Evolutionary conservation across 2,888 invertebrate species (phyloP).

Genomic region (Polymixis lichenea): DNA sequence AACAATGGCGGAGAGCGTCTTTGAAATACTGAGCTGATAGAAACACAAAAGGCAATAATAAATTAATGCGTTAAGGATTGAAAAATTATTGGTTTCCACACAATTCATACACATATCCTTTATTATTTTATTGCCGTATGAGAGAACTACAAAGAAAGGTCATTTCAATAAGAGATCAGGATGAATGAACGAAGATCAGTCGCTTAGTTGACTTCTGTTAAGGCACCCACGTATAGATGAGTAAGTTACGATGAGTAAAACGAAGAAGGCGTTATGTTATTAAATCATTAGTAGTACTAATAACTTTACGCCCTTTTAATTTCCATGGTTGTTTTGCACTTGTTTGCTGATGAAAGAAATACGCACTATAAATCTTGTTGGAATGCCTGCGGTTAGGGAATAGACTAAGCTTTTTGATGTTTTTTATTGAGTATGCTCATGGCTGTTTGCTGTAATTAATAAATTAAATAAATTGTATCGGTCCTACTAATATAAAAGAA

Average conservation of each 20-base stretch:
- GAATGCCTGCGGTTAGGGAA: not conserved
- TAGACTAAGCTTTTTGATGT: not conserved
- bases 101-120: slow-evolving; percentile 29
- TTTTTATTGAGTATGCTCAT: no score
- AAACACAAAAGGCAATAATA: slow-evolving; percentile 19
- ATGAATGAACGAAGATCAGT: slow-evolving; percentile 36
- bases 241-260: slow-evolving; percentile 44
- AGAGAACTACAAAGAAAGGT: slow-evolving; percentile 40
- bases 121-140: slow-evolving; percentile 41
- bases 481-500: no score
- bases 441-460: not conserved
- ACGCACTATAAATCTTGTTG: slow-evolving; percentile 14
- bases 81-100: slow-evolving; percentile 40
- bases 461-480: not conserved
- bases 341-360: slow-evolving; percentile 18
- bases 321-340: not conserved
- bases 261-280: slow-evolving; percentile 25
- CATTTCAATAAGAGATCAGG: slow-evolving; percentile 43
- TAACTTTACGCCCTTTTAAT: slow-evolving; percentile 33
- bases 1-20: not conserved
- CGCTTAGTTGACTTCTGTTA: slow-evolving; percentile 40
- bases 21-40: slow-evolving; percentile 31
- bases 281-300: slow-evolving; percentile 25
- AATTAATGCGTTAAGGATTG: slow-evolving; percentile 41
- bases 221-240: slow-evolving; percentile 28